A percentile compares a stretch with the other conserved stretches of the same genome.
Conservation (phyloP, 2,113 vertebrate species). For the Anseranas semipalmata region DNA sequence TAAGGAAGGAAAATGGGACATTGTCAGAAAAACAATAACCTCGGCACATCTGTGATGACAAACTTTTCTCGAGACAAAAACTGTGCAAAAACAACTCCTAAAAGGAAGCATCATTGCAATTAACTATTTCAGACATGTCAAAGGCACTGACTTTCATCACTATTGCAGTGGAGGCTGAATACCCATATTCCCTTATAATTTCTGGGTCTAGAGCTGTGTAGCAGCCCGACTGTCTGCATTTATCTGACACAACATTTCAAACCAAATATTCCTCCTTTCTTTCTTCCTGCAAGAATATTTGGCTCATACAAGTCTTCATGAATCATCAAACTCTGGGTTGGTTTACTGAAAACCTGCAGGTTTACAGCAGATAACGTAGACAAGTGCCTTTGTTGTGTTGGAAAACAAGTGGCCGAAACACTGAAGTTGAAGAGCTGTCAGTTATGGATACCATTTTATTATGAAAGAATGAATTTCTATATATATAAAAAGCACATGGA, state of each 20-base stretch:
- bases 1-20: background rate
- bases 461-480: background rate
- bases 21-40: background rate
- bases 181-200: background rate
- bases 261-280: background rate
- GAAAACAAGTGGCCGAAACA: background rate
- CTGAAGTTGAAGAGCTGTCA: background rate
- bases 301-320: background rate
- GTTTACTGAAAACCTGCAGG: background rate
- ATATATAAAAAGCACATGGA: accelerated
- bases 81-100: background rate
- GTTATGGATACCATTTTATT: background rate
- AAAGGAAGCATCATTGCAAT: background rate
- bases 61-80: background rate
- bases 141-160: background rate
- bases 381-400: background rate
- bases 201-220: background rate
- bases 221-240: background rate
- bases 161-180: background rate
- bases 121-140: background rate
- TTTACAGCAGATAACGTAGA: background rate
- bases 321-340: background rate
- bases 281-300: background rate
- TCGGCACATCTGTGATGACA: background rate
- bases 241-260: background rate